A percentile compares a stretch with the other conserved stretches of the same genome.
Conservation (phyloP, 2,113 vertebrate genomes). For the Lynx canadensis region DNA sequence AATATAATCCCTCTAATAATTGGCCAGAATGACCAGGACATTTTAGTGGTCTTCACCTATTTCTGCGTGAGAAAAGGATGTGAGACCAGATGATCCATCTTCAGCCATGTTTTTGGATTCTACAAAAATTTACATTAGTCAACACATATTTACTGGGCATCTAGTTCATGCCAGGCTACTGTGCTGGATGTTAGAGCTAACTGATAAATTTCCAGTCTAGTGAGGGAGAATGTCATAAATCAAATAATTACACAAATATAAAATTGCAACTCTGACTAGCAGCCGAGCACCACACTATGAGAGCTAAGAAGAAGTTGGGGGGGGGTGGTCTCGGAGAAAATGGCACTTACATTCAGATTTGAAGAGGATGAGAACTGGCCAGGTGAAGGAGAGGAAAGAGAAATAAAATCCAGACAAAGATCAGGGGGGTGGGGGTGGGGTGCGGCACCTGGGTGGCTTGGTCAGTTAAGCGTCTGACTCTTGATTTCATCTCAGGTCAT, state of each 20-base stretch:
- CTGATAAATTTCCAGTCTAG: neutral
- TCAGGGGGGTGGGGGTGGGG: neutral
- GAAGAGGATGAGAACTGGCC: neutral
- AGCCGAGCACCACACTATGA: rapidly evolving
- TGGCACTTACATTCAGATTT: neutral
- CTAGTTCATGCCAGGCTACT: neutral
- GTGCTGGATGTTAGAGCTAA: neutral
- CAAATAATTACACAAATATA: neutral
- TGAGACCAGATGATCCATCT: neutral
- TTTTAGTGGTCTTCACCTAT: neutral
- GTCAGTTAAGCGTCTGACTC: too few species aligned
- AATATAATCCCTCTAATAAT: neutral
- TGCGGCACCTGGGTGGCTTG: too few species aligned
- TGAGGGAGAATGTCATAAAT: neutral
- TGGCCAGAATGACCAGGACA: neutral
- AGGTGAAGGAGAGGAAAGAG: neutral
- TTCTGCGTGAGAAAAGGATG: neutral
- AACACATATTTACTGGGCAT: conserved; percentile 20
- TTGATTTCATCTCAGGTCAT: too few species aligned
- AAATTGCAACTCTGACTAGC: neutral
- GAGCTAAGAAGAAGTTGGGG: neutral
- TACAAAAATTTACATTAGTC: neutral
- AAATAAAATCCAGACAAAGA: neutral
- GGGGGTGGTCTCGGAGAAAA: neutral
- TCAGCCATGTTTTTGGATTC: neutral